A percentile compares a stretch with the other conserved stretches of the same genome.
phyloP scores from a whole-genome alignment of 2,797 vertebrate species.

The Arrhamphus sclerolepis region DNA sequence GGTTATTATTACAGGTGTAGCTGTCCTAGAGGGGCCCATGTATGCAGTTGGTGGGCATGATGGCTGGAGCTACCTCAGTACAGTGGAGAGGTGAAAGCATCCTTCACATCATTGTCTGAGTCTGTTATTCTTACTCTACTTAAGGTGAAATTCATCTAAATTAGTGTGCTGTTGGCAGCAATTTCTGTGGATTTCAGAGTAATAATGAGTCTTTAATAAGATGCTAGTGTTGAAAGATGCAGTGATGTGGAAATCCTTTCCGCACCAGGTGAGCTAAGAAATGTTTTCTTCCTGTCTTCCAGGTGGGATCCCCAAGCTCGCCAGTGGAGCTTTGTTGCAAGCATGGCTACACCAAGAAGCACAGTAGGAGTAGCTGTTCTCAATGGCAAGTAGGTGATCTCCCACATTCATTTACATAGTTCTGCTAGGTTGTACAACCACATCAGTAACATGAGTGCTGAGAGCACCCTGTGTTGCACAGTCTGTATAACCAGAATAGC shows the following conservation, averaged over 20 bases:
- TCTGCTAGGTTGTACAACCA: background rate
- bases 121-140: background rate
- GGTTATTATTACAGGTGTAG: constrained; percentile 84
- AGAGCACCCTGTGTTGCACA: too few relatives aligned
- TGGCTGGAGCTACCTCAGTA: constrained; percentile 98
- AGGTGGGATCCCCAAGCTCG: constrained; percentile 94
- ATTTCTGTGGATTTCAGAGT: too few relatives aligned
- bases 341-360: constrained; percentile 96
- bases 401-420: background rate
- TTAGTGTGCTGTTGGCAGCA: too few relatives aligned
- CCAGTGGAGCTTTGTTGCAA: constrained; percentile 98
- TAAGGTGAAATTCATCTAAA: too few relatives aligned
- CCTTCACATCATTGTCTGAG: background rate
- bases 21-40: constrained; percentile 96
- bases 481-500: too few relatives aligned
- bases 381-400: constrained; percentile 89
- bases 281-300: background rate
- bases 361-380: constrained; percentile 96
- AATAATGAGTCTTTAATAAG: too few relatives aligned
- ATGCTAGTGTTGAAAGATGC: background rate
- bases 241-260: background rate
- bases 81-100: constrained; percentile 88
- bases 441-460: background rate
- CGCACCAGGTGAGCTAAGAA: background rate
- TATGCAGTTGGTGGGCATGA: constrained; percentile 97